Percentiles rank a stretch among this genome's conserved stretches.
Evolutionary conservation across 1,140 invertebrate genomes (phyloP).

Genomic region (Drosophila carrolli): DNA sequence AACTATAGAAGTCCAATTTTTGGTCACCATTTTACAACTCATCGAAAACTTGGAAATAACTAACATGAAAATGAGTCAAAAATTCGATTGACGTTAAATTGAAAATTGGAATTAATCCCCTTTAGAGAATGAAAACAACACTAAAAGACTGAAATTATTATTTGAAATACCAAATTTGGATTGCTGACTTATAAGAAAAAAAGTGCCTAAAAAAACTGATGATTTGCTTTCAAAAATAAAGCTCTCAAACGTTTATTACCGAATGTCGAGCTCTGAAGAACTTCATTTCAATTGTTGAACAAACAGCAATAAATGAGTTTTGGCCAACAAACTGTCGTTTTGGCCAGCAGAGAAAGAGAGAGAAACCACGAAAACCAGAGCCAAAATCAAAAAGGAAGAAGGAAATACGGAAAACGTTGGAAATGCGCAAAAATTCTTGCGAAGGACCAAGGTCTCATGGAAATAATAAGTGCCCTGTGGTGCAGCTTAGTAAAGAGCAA

Average conservation of each 20-base stretch:
- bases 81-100: no score
- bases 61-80: no score
- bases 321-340: constrained; percentile 14
- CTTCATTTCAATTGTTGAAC: constrained; percentile 16
- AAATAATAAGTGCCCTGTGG: constrained; percentile 44
- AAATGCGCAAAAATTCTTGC: constrained; percentile 8
- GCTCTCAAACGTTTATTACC: neutral
- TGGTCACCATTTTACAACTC: no score
- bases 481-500: constrained; percentile 30
- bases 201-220: neutral
- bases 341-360: constrained; percentile 7
- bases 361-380: constrained; percentile 4
- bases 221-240: neutral
- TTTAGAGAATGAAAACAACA: no score
- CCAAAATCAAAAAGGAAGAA: constrained; percentile 1
- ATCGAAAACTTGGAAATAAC: no score
- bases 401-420: neutral
- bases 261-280: neutral
- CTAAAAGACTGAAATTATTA: no score
- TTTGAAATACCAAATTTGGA: neutral
- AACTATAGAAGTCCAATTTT: no score
- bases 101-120: no score
- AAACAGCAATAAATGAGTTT: constrained; percentile 40
- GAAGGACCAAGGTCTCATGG: constrained; percentile 7
- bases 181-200: neutral